Evolutionary conservation across 2,113 vertebrate species (phyloP), one percentile per base, ranked within the genome.

Genomic region (Cryptotis parvus): DNA sequence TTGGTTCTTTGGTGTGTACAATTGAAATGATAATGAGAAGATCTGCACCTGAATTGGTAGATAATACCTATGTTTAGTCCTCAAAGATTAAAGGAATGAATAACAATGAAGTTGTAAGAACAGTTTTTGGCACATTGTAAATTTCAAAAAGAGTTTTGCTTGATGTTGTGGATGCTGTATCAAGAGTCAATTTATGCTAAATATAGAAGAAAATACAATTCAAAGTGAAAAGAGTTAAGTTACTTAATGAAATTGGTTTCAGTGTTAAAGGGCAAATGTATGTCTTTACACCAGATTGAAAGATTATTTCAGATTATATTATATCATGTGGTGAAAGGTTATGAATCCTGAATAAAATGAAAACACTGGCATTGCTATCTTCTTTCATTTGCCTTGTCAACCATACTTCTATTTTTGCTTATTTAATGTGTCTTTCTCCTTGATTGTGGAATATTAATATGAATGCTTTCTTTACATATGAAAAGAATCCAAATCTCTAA

Each of bases 381-480:
- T 82, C 31, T 89, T 70, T 92, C 55, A 69, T 75, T 79, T 89
- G 78, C 84, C n/a, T 65, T 94, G 70, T 84, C 11, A 94, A 16
- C 35, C 12, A 18, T 95, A 49, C 4, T 73, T 92, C 89, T 89
- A 2, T 88, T 77, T 93, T 95, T 94, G 90, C 95, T 93, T 91
- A 89, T 91, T 92, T 94, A 85, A 93, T 92, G 92, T 84, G 9
- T 35, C 93, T 58, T 82, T 31, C 45, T 61, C 14, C 90, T 12
- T 63, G 6, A 26, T 77, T 82, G 37, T 94, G 75, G 82, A 31
- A n/a, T 93, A 6, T 91, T 85, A 94, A 89, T 88, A 87, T 92
- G 66, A 95, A 82, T 92, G 41, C 24, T 52, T 92, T 92, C 45
- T 94, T 96, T 87, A 91, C 72, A 52, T 88, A 83, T 87, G 58